These are phyloP conservation scores for Drosophila testacea DNA, from an alignment of 2,888 invertebrate species.

Conservation along the genomic window DNA sequence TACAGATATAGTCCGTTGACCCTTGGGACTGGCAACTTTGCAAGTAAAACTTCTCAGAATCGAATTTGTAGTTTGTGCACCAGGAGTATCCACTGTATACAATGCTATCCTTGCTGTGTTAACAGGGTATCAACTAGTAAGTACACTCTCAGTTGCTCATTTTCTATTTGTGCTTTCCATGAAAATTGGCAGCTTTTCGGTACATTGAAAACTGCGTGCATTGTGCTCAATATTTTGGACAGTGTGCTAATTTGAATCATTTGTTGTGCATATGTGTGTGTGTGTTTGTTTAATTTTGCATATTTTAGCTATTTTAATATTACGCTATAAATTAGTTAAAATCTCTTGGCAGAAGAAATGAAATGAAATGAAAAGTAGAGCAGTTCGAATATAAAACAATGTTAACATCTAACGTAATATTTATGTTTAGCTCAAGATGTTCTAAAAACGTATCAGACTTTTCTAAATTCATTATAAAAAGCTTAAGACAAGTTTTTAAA, in stretches of 20 bases:
- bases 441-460: background rate
- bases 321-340: constrained; percentile 31
- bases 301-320: constrained; percentile 46
- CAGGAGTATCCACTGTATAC: too few relatives aligned
- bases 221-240: constrained; percentile 22
- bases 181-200: constrained; percentile 21
- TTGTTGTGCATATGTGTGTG: background rate
- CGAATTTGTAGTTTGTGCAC: too few relatives aligned
- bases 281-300: constrained; percentile 22
- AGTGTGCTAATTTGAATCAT: constrained; percentile 15
- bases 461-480: background rate
- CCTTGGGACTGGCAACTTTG: too few relatives aligned
- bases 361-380: background rate
- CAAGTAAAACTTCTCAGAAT: too few relatives aligned
- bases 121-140: constrained; percentile 1
- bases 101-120: too few relatives aligned
- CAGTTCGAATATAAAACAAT: background rate
- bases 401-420: background rate
- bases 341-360: constrained; percentile 1
- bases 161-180: background rate
- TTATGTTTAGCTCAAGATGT: background rate
- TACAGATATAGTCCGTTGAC: too few relatives aligned
- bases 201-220: constrained; percentile 10
- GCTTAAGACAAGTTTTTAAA: background rate
- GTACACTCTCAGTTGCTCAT: background rate